These are phyloP conservation scores for Argyresthia albistria DNA, from an alignment of 2,888 invertebrate genomes.

Conservation along the genomic window DNA sequence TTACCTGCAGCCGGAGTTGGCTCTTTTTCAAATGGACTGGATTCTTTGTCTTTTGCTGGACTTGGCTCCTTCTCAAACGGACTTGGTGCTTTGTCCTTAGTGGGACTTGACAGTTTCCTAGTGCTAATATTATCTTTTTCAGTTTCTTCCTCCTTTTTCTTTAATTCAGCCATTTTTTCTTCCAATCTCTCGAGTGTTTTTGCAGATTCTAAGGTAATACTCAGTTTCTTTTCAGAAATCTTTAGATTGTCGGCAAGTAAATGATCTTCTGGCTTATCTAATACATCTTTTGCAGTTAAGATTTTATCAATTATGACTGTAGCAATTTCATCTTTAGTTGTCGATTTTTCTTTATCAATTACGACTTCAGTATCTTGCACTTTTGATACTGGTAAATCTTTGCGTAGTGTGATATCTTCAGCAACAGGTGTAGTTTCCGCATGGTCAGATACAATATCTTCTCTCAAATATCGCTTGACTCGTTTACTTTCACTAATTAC, in stretches of 20 bases:
- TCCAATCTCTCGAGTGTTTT: constrained; percentile 59
- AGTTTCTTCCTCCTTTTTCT: constrained; percentile 26
- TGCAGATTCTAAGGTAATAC: constrained; percentile 41
- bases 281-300: not conserved
- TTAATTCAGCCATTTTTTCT: constrained; percentile 53
- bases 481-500: constrained; percentile 49
- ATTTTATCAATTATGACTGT: not conserved
- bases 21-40: not conserved
- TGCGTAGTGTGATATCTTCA: not conserved
- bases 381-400: not conserved
- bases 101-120: not conserved
- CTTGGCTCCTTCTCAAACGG: not conserved
- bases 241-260: not conserved
- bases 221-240: constrained; percentile 26
- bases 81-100: not conserved
- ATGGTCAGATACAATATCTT: constrained; percentile 5
- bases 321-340: constrained; percentile 8
- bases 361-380: constrained; percentile 1
- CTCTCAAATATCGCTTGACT: constrained; percentile 30
- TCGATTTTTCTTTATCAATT: constrained; percentile 9
- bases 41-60: not conserved
- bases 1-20: not conserved
- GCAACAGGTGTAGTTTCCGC: no score
- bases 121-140: not conserved
- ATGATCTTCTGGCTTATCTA: not conserved